phyloP scores from a whole-genome alignment of 92 coral and sea anemone genomes.

The Zoanthus gigantus region DNA sequence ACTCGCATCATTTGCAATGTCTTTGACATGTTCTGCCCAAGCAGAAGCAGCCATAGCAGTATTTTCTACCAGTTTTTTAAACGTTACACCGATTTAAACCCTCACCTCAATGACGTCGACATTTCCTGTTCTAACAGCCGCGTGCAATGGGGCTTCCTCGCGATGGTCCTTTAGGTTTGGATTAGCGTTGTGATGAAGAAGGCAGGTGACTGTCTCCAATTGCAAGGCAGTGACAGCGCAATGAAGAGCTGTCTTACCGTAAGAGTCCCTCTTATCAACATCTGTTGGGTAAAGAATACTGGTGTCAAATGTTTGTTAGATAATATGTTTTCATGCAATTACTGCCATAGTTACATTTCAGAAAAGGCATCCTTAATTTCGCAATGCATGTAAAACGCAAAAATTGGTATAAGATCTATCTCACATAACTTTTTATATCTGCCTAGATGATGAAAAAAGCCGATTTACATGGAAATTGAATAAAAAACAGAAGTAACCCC shows the following conservation, averaged over 20 bases:
- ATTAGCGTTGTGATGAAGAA: slow-evolving; percentile 90
- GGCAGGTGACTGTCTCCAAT: slow-evolving; percentile 77
- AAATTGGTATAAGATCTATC: no score
- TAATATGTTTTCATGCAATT: no score
- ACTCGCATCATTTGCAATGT: no score
- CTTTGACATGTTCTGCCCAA: no score
- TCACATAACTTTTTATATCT: no score
- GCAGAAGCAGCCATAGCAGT: no score
- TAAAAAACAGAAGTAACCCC: no score
- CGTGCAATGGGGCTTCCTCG: slow-evolving; percentile 88
- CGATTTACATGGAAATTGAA: no score
- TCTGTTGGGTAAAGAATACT: slow-evolving; percentile 39
- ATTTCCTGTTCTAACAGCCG: slow-evolving; percentile 90
- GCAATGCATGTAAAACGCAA: no score
- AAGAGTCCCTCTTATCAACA: slow-evolving; percentile 94
- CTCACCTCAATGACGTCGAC: slow-evolving; percentile 87
- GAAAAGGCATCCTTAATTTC: no score
- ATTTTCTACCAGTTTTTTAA: neutral
- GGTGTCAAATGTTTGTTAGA: neutral
- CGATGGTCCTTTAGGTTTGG: slow-evolving; percentile 91
- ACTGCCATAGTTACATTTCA: no score
- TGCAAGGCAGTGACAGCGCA: slow-evolving; percentile 94
- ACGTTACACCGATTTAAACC: neutral
- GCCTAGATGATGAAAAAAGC: no score
- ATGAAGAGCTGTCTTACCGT: slow-evolving; percentile 95